Base-by-base conservation (phyloP, 2,888 invertebrate genomes). In the Tiliacea citrago region DNA sequence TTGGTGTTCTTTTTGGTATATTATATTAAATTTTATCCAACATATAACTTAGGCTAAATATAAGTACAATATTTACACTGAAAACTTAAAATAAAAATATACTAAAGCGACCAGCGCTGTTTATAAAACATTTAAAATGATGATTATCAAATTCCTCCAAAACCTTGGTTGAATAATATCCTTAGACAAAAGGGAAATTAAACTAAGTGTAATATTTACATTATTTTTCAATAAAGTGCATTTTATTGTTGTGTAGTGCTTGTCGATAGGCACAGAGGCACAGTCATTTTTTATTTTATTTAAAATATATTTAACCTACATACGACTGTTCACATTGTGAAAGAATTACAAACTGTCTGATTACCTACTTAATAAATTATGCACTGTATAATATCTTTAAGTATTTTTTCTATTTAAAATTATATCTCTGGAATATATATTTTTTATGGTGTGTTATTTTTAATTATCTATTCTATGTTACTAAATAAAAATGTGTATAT, bases 201-300 rank as follows among this genome's bases (percentile, higher is more conserved):
- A 77, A 70, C 68, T 80, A 75, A 81, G 18, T 75, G 55, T 69
- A 81, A 62, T 86, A 87, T 88, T 82, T 88, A 86, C 87, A 86
- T 85, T 84, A 81, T 86, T 83, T 86, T 82, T 83, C 76, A 83
- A 81, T 83, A 75, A 84, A 86, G 88, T 90, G 89, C 90, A 89
- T 88, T 88, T 92, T 93, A 93, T 93, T 94, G 92, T 94, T 92
- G 91, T 90, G 89, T 89, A 91, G 95, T 96, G 95, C 95, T 92
- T 90, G 89, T 89, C 89, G 92, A 92, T 94, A 96, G 95, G 96
- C 96, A 96, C 95, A 91, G 92, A 94, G 94, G 93, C 94, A 95
- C 94, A 95, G 95, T 95, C 94, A 92, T 93, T 91, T 89, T 91
- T 88, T 89, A 84, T 88, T 91, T 82, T 53, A 83, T 89, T 90